These are phyloP conservation scores for Oreochromis grahami DNA, from an alignment of 2,797 vertebrate genomes.

Conservation along the genomic window DNA sequence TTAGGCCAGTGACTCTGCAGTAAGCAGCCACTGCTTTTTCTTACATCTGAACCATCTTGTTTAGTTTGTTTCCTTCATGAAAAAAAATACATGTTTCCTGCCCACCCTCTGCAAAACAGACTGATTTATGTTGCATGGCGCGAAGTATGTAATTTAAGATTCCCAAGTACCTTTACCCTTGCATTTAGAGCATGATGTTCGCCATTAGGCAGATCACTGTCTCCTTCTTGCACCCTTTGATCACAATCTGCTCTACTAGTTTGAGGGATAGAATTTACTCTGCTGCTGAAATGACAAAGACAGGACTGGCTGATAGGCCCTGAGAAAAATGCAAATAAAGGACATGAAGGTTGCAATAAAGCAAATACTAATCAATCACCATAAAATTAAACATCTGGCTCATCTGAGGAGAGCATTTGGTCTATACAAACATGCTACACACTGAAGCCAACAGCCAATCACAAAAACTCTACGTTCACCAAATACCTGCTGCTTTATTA, in stretches of 20 bases:
- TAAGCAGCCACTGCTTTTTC: neutral
- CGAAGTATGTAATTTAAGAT: conserved; percentile 43
- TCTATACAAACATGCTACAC: neutral
- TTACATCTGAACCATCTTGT: neutral
- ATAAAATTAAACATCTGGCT: neutral
- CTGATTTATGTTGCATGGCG: conserved; percentile 7
- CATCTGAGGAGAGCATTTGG: neutral
- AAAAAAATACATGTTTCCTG: neutral
- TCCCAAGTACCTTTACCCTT: conserved; percentile 29
- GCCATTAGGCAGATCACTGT: conserved; percentile 53
- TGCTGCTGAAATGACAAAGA: conserved; percentile 38
- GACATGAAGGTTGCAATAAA: neutral
- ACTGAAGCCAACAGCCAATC: neutral
- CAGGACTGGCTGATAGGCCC: neutral
- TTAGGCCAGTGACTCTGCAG: neutral
- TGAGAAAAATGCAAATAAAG: neutral
- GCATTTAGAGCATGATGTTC: conserved; percentile 53
- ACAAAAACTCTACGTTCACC: neutral
- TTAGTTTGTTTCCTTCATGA: neutral
- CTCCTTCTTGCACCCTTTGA: conserved; percentile 49
- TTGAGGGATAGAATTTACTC: conserved; percentile 32
- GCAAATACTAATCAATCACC: neutral
- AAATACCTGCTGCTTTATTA: neutral
- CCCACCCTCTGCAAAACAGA: neutral
- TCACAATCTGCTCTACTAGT: conserved; percentile 39